Evolutionary conservation across 64 coral and sea anemone species (phyloP).

Genomic region (Hydrozoanthus tunicans): DNA sequence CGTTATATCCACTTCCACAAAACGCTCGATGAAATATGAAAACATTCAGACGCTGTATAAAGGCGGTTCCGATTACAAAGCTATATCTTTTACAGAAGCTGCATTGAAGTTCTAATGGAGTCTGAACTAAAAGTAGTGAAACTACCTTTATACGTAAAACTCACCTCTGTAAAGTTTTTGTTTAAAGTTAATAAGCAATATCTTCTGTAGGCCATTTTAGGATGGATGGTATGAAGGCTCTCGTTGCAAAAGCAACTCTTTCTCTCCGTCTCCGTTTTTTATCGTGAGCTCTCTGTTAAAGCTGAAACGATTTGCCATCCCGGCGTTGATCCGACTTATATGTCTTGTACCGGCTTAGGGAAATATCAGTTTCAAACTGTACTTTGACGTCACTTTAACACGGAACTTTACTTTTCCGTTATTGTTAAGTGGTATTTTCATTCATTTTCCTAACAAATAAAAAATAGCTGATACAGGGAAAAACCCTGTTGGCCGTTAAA

Average conservation of each 20-base stretch:
- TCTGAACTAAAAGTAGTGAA: not conserved
- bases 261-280: not conserved
- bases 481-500: not conserved
- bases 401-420: conserved; percentile 8
- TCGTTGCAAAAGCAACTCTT: not conserved
- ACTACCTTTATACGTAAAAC: not conserved
- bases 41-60: too few species aligned
- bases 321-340: not conserved
- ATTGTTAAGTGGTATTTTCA: conserved; percentile 17
- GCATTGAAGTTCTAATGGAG: not conserved
- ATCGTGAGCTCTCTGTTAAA: not conserved
- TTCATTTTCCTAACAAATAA: not conserved
- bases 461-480: conserved; percentile 36
- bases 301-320: not conserved
- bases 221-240: not conserved
- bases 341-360: not conserved
- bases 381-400: not conserved
- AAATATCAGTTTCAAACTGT: too few species aligned
- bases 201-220: not conserved
- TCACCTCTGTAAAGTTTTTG: not conserved
- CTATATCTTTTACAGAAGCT: not conserved
- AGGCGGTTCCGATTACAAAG: too few species aligned
- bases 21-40: too few species aligned
- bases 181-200: not conserved
- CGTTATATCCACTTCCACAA: too few species aligned